These are phyloP conservation scores for Cosmopolites sordidus DNA, from an alignment of 2,888 invertebrate species.

Conservation along the genomic window DNA sequence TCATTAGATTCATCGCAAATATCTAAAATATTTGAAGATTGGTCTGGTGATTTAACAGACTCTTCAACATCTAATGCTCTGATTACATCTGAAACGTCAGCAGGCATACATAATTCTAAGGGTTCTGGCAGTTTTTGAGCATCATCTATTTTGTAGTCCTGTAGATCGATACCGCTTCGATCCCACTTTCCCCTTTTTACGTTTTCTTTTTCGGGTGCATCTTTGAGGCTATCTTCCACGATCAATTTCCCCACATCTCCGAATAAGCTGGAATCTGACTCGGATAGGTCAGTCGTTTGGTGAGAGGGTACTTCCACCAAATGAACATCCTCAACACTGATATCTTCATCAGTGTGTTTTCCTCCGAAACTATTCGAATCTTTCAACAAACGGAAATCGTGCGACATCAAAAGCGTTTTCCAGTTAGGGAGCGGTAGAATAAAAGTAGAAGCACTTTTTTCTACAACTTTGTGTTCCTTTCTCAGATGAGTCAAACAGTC, in stretches of 20 bases:
- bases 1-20: slow-evolving; percentile 16
- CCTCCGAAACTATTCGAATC: slow-evolving; percentile 25
- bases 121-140: slow-evolving; percentile 19
- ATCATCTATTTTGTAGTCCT: slow-evolving; percentile 10
- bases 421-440: slow-evolving; percentile 40
- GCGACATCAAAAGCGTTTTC: slow-evolving; percentile 39
- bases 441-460: slow-evolving; percentile 38
- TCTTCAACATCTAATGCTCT: slow-evolving; percentile 6
- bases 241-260: neutral
- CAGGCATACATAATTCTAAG: slow-evolving; percentile 21
- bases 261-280: slow-evolving; percentile 7
- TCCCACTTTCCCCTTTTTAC: slow-evolving; percentile 1
- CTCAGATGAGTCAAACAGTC: slow-evolving; percentile 64
- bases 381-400: slow-evolving; percentile 34
- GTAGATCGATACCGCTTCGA: slow-evolving; percentile 11
- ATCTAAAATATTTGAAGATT: neutral
- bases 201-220: slow-evolving; percentile 4
- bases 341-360: slow-evolving; percentile 27
- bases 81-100: slow-evolving; percentile 16
- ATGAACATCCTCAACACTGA: slow-evolving; percentile 8
- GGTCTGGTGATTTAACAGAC: neutral
- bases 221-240: neutral
- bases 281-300: neutral
- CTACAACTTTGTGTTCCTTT: slow-evolving; percentile 55
- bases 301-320: neutral